These are phyloP conservation scores for Ptiloglossa arizonensis DNA, from an alignment of 1,140 invertebrate species.

Conservation along the genomic window DNA sequence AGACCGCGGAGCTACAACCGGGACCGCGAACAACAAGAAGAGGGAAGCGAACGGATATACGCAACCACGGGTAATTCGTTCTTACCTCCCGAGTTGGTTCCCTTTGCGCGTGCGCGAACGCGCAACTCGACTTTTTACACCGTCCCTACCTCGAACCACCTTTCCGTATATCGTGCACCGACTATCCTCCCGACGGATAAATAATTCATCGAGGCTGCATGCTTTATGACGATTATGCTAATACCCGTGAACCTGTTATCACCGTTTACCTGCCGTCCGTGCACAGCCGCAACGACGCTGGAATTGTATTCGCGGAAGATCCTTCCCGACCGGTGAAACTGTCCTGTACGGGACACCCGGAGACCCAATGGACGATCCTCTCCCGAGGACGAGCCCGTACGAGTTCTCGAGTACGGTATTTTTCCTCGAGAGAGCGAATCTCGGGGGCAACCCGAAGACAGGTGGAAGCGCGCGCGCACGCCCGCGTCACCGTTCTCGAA, in stretches of 20 bases:
- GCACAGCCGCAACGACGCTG: conserved; percentile 52
- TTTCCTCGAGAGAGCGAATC: background rate
- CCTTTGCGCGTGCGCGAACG: conserved; percentile 12
- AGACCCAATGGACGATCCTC: no score
- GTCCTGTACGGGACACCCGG: conserved; percentile 8
- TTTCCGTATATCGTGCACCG: conserved; percentile 11
- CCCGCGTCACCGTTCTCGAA: conserved; percentile 46
- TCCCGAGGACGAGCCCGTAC: no score
- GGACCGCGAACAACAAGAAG: background rate
- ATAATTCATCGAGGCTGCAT: conserved; percentile 70
- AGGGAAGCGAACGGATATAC: conserved; percentile 10
- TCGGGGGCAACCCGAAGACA: background rate
- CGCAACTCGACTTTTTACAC: conserved; percentile 47
- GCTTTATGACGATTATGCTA: conserved; percentile 72
- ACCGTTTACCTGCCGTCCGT: conserved; percentile 46
- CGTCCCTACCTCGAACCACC: background rate
- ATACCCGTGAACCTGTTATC: conserved; percentile 68
- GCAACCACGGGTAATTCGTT: conserved; percentile 30
- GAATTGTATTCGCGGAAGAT: conserved; percentile 55
- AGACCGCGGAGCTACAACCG: conserved; percentile 18
- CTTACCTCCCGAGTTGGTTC: no score
- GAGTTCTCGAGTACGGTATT: no score
- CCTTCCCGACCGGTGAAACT: conserved; percentile 35
- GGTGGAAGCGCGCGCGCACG: conserved; percentile 32
- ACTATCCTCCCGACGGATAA: conserved; percentile 67